Conservation (phyloP, 2,797 vertebrate genomes). For the Microctenopoma stevenorrisi region DNA sequence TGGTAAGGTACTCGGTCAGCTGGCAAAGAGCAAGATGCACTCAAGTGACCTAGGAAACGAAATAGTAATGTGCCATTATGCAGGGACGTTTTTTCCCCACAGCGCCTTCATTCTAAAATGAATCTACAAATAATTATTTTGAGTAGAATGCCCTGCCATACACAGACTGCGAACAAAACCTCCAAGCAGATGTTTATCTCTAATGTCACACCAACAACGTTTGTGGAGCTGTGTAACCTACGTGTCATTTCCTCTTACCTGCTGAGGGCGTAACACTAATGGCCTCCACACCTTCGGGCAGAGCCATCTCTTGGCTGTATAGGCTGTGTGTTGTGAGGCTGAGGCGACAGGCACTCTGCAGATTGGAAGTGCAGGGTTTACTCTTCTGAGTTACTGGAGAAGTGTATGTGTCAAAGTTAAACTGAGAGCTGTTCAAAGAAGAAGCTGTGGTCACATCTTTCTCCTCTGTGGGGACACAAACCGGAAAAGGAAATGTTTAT, state of each 20-base stretch:
- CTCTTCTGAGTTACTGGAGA: slow-evolving; percentile 85
- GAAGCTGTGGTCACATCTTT: slow-evolving; percentile 45
- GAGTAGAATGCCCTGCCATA: neutral
- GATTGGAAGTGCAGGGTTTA: slow-evolving; percentile 89
- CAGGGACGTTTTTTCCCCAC: neutral
- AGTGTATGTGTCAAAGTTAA: slow-evolving; percentile 56
- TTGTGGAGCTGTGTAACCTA: no score
- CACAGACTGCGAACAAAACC: neutral
- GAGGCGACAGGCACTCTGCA: slow-evolving; percentile 93
- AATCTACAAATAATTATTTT: no score
- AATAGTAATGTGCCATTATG: slow-evolving; percentile 1
- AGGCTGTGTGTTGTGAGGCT: slow-evolving; percentile 88
- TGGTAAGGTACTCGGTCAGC: slow-evolving; percentile 93
- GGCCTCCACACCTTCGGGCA: slow-evolving; percentile 92
- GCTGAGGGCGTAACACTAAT: slow-evolving; percentile 93
- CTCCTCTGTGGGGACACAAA: slow-evolving; percentile 78
- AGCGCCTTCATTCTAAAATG: neutral
- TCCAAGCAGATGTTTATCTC: no score
- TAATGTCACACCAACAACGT: no score
- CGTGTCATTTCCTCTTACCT: slow-evolving; percentile 81
- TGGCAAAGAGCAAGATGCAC: slow-evolving; percentile 94
- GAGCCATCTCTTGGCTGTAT: slow-evolving; percentile 90
- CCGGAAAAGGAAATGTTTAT: neutral
- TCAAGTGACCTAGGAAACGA: slow-evolving; percentile 89
- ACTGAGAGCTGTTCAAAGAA: slow-evolving; percentile 61